Evolutionary conservation across 2,888 invertebrate species (phyloP).

Genomic region (Teinopalpus imperialis): DNA sequence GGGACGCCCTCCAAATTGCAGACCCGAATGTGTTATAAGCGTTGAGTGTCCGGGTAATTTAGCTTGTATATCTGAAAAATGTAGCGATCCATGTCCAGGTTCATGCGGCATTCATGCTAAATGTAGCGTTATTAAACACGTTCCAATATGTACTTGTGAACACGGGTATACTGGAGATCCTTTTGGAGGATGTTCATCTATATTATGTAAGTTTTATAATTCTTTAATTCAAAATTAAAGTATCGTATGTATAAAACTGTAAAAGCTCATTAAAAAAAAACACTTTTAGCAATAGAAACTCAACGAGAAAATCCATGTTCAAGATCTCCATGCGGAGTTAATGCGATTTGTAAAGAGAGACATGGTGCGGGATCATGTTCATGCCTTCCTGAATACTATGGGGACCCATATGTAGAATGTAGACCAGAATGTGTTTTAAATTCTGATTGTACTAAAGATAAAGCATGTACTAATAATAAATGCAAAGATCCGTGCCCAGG

Average conservation of each 20-base stretch:
- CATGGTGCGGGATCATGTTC: slow-evolving; percentile 91
- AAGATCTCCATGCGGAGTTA: slow-evolving; percentile 92
- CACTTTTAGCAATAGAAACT: slow-evolving; percentile 79
- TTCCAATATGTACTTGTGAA: slow-evolving; percentile 88
- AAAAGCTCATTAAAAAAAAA: too few species aligned
- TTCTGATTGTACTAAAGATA: slow-evolving; percentile 89
- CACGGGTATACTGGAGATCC: slow-evolving; percentile 89
- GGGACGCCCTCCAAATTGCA: slow-evolving; percentile 90
- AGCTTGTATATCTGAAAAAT: slow-evolving; percentile 87
- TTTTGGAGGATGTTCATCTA: slow-evolving; percentile 86
- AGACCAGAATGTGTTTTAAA: slow-evolving; percentile 94
- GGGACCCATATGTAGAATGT: slow-evolving; percentile 93
- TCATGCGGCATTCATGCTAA: slow-evolving; percentile 88
- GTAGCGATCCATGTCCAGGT: slow-evolving; percentile 88
- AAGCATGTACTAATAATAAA: slow-evolving; percentile 91
- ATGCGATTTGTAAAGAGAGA: slow-evolving; percentile 91
- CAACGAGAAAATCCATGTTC: slow-evolving; percentile 85
- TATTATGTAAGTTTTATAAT: slow-evolving; percentile 75
- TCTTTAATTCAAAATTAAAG: neutral
- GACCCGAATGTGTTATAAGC: slow-evolving; percentile 88
- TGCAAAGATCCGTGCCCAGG: slow-evolving; percentile 92
- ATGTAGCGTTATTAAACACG: slow-evolving; percentile 87
- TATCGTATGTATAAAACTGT: too few species aligned
- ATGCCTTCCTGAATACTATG: slow-evolving; percentile 91
- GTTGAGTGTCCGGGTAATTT: slow-evolving; percentile 88